A percentile compares a stretch with the other conserved stretches of the same genome.
Evolutionary conservation across 2,888 invertebrate species (phyloP).

Genomic region (Griposia aprilina): DNA sequence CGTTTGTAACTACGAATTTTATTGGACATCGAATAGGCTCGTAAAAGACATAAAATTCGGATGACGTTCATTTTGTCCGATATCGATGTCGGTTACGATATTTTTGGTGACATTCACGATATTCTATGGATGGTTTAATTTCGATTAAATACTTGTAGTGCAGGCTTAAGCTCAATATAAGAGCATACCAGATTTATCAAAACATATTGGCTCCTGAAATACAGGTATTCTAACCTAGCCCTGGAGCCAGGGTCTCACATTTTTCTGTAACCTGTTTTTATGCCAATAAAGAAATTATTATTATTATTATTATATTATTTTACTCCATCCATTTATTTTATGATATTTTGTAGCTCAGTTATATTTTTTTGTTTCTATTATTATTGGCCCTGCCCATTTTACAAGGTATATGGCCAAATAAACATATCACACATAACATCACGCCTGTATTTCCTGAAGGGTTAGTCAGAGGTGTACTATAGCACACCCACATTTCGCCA

Average conservation of each 20-base stretch:
- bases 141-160: not conserved
- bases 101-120: slow-evolving; percentile 24
- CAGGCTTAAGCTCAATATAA: not conserved
- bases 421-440: too few relatives aligned
- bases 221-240: too few relatives aligned
- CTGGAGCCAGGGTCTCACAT: too few relatives aligned
- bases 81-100: slow-evolving; percentile 39
- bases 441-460: too few relatives aligned
- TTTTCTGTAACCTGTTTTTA: too few relatives aligned
- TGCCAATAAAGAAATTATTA: too few relatives aligned
- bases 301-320: too few relatives aligned
- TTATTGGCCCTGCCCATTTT: not conserved
- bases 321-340: not conserved
- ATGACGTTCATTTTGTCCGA: slow-evolving; percentile 28
- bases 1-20: slow-evolving; percentile 42
- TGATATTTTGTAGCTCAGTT: not conserved
- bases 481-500: too few relatives aligned
- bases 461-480: too few relatives aligned
- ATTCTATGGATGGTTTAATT: slow-evolving; percentile 7
- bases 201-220: too few relatives aligned
- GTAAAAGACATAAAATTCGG: slow-evolving; percentile 54
- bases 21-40: slow-evolving; percentile 45
- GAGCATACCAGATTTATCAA: too few relatives aligned
- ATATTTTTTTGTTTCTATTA: not conserved
- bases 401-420: not conserved